phyloP scores from a whole-genome alignment of 2,113 vertebrate species.

The Chelonoidis abingdonii region DNA sequence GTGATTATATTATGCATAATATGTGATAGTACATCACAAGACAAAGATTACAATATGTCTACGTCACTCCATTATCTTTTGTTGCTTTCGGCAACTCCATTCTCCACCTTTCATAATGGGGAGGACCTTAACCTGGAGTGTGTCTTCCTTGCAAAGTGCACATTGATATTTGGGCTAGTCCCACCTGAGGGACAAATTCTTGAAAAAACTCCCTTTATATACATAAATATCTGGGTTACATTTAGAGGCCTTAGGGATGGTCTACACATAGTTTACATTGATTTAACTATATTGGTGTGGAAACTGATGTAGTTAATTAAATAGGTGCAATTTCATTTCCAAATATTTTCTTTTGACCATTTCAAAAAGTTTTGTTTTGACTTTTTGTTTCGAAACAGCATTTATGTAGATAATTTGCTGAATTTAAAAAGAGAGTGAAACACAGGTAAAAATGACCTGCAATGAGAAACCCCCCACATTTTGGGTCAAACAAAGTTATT shows the following conservation, averaged over 20 bases:
- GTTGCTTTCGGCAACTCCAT: background rate
- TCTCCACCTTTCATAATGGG: background rate
- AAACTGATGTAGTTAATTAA: rapidly evolving
- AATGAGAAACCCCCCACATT: background rate
- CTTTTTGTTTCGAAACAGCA: background rate
- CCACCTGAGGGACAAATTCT: rapidly evolving
- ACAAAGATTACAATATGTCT: rapidly evolving
- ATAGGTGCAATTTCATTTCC: background rate
- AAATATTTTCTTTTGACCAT: background rate
- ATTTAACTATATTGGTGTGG: rapidly evolving
- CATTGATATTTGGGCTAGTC: background rate
- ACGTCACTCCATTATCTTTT: background rate
- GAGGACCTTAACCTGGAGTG: background rate
- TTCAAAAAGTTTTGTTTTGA: background rate
- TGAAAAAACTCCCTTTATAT: background rate
- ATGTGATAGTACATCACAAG: rapidly evolving
- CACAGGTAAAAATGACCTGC: background rate
- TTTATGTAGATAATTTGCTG: background rate
- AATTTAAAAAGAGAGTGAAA: background rate
- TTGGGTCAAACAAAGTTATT: background rate
- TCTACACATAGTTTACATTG: background rate
- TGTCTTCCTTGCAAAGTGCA: no score
- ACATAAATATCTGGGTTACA: background rate
- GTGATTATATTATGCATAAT: background rate
- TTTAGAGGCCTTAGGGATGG: rapidly evolving